Evolutionary conservation across 1,140 invertebrate genomes (phyloP), one percentile per base, ranked within the genome.

Genomic region (Sogatella furcifera): DNA sequence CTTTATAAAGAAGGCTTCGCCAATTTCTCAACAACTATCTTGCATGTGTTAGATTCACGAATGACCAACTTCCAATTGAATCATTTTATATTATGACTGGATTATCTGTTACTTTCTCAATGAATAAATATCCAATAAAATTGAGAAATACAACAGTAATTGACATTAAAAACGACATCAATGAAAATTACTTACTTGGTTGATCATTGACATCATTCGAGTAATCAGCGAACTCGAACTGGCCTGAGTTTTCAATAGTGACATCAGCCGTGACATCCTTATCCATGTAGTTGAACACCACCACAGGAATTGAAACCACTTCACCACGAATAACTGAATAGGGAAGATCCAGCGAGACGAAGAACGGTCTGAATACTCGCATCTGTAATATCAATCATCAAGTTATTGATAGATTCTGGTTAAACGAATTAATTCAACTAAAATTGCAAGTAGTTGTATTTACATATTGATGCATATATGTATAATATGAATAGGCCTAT

Each of bases 251-350:
- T 67, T 92, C 87, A 58, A 97, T 76, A 0, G 86, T 89, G 0
- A 97, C 83, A 67, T 92, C 88, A 2, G 89, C 89, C 11, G 77
- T 78, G 0, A 93, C 74, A 67, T 93, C 87, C 46, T 83, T 84
- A 11, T 84, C 80, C 69, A 92, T 77, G 67, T 97, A 94, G 74
- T 97, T 99, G 73, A 93, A 93, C 5, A 99, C 84, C 19, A 95
- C 85, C 17, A 93, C 88, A 57, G 97, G 88, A 59, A 97, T 79
- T 0, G 89, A 87, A 44, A 98, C 78, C 19, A 90, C 85, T 77
- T 99, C 97, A 60, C 93, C 95, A 55, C 86, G 80, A 62, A 92
- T 88, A 1, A 99, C 84, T 0, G 88, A 86, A 68, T 94, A 92
- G 0, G 97, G 97, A 9, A 98, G 75, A 68, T 91, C 86, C 14